These are phyloP conservation scores for Platygyra sinensis DNA, from an alignment of 64 coral and sea anemone genomes.

Conservation along the genomic window DNA sequence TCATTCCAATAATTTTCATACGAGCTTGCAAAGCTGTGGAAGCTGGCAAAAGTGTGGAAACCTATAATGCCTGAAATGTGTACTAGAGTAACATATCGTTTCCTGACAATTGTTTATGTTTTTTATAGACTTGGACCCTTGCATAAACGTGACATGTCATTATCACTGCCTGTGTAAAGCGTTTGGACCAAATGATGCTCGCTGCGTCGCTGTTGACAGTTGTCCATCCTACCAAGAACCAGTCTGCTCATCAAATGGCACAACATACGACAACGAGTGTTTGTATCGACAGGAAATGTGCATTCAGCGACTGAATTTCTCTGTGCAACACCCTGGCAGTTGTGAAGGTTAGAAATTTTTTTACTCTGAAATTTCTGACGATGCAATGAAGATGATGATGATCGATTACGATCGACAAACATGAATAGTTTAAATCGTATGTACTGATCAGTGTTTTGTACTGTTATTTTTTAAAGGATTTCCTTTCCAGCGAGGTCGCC, in stretches of 20 bases:
- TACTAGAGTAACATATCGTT: too few relatives aligned
- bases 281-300: slow-evolving; percentile 35
- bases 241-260: slow-evolving; percentile 52
- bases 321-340: slow-evolving; percentile 42
- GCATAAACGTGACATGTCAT: slow-evolving; percentile 33
- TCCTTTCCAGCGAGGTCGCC: neutral
- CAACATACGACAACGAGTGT: slow-evolving; percentile 46
- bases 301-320: neutral
- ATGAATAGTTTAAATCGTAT: too few relatives aligned
- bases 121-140: slow-evolving; percentile 45
- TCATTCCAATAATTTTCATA: too few relatives aligned
- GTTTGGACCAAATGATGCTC: slow-evolving; percentile 34
- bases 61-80: too few relatives aligned
- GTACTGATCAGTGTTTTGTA: too few relatives aligned
- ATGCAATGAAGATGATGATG: too few relatives aligned
- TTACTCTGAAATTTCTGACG: neutral
- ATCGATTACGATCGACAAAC: too few relatives aligned
- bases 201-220: slow-evolving; percentile 32
- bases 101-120: too few relatives aligned
- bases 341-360: neutral
- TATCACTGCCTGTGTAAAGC: slow-evolving; percentile 60
- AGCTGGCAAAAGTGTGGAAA: too few relatives aligned
- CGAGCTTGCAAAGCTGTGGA: too few relatives aligned
- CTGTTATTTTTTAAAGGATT: neutral
- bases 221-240: slow-evolving; percentile 66